A percentile compares a stretch with the other conserved stretches of the same genome.
Conservation (phyloP, 2,113 vertebrate species). For the Bubo scandiacus region DNA sequence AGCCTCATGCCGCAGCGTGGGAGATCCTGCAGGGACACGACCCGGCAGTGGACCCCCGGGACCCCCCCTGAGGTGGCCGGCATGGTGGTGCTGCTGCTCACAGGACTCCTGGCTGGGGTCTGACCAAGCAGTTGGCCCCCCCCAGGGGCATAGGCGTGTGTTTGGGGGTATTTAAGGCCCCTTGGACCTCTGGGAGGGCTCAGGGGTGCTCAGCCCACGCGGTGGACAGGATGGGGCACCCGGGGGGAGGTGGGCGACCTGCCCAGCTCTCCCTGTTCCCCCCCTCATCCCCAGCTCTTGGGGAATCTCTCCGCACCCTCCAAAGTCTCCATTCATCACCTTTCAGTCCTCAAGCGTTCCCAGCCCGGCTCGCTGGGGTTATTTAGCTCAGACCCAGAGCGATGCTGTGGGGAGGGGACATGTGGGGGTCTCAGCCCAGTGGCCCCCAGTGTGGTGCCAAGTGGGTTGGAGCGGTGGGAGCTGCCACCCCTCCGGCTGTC, state of each 20-base stretch:
- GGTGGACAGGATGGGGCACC: neutral
- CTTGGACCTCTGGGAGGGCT: fast-evolving
- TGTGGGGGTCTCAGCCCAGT: neutral
- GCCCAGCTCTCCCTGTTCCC: neutral
- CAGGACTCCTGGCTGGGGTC: neutral
- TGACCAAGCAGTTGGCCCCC: fast-evolving
- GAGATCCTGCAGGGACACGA: neutral
- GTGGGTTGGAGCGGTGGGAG: neutral
- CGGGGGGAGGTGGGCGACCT: neutral
- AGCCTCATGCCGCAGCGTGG: neutral
- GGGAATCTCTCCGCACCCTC: fast-evolving
- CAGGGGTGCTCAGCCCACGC: neutral
- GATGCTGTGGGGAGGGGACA: neutral
- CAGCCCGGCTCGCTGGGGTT: fast-evolving
- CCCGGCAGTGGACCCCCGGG: neutral
- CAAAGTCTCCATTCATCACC: neutral
- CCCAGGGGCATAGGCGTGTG: fast-evolving
- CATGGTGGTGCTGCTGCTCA: fast-evolving
- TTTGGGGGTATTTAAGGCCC: fast-evolving
- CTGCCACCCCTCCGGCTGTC: neutral
- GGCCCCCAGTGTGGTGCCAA: fast-evolving
- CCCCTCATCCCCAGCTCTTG: fast-evolving
- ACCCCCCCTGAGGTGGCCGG: fast-evolving
- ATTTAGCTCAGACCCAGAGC: neutral
- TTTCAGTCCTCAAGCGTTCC: fast-evolving